Conservation (phyloP, 2,888 invertebrate genomes). For the Dorcus hopei region DNA sequence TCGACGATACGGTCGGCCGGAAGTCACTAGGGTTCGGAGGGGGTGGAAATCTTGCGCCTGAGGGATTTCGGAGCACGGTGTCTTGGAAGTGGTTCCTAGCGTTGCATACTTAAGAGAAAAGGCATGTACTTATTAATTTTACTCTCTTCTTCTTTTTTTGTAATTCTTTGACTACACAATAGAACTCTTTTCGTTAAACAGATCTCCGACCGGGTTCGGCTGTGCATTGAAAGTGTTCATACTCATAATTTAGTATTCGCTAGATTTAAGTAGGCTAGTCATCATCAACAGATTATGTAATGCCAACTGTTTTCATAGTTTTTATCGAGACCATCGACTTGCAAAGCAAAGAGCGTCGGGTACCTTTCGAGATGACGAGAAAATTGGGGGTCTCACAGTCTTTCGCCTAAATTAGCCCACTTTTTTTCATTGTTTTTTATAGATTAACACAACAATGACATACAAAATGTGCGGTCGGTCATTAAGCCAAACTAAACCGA, state of each 20-base stretch:
- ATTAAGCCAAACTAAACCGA: too few relatives aligned
- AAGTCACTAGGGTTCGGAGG: constrained; percentile 39
- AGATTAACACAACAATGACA: too few relatives aligned
- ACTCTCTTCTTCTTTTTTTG: constrained; percentile 8
- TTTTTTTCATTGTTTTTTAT: too few relatives aligned
- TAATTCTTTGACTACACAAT: constrained; percentile 12
- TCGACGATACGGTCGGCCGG: constrained; percentile 51
- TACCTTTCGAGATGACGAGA: too few relatives aligned
- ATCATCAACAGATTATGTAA: constrained; percentile 24
- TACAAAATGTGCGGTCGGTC: too few relatives aligned
- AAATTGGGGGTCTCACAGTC: too few relatives aligned
- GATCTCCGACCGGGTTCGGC: constrained; percentile 47
- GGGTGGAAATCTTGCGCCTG: constrained; percentile 23
- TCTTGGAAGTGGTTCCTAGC: constrained; percentile 33
- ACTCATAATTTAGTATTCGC: constrained; percentile 33
- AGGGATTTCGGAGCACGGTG: constrained; percentile 43
- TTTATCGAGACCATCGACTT: too few relatives aligned
- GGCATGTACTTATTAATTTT: constrained; percentile 21
- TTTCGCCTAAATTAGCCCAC: too few relatives aligned
- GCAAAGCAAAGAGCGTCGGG: too few relatives aligned
- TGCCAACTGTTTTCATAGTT: constrained; percentile 20
- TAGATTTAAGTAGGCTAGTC: constrained; percentile 37
- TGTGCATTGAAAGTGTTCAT: constrained; percentile 49
- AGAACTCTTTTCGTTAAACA: constrained; percentile 15
- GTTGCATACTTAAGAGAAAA: constrained; percentile 6